Evolutionary conservation across 2,888 invertebrate species (phyloP).

Genomic region (Pseudococcus longispinus): DNA sequence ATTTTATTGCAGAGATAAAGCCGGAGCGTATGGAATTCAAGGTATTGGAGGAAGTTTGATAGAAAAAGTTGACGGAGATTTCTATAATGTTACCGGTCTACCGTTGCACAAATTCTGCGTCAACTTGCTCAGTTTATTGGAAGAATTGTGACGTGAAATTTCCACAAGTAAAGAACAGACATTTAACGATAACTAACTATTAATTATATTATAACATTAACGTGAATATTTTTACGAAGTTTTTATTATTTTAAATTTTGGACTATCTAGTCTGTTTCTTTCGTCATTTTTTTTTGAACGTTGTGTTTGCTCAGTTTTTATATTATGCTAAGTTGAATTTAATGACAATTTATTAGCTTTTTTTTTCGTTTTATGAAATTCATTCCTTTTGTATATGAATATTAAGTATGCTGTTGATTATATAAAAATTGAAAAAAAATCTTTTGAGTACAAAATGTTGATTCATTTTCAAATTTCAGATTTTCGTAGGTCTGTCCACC

Average conservation of each 20-base stretch:
- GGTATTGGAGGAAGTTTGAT: slow-evolving; percentile 84
- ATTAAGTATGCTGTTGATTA: too few relatives aligned
- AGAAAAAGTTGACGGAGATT: slow-evolving; percentile 81
- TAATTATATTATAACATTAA: too few relatives aligned
- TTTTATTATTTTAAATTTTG: neutral
- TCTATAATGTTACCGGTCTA: slow-evolving; percentile 87
- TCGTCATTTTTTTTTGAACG: neutral
- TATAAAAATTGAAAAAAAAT: neutral
- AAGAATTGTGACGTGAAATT: slow-evolving; percentile 13
- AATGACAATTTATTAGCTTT: neutral
- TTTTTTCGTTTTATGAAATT: neutral
- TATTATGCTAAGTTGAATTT: neutral
- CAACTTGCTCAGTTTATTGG: slow-evolving; percentile 40
- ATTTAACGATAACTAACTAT: neutral
- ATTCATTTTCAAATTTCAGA: too few relatives aligned
- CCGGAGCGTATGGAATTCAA: slow-evolving; percentile 92
- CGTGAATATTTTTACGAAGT: neutral
- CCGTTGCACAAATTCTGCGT: slow-evolving; percentile 70
- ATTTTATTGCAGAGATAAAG: slow-evolving; percentile 73
- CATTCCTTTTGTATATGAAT: neutral
- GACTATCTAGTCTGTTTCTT: slow-evolving; percentile 6
- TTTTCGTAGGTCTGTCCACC: neutral
- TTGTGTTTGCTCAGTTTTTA: neutral
- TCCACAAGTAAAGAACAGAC: neutral
- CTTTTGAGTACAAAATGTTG: neutral